Evolutionary conservation across 2,888 invertebrate genomes (phyloP).

Genomic region (Nephrotoma appendiculata): DNA sequence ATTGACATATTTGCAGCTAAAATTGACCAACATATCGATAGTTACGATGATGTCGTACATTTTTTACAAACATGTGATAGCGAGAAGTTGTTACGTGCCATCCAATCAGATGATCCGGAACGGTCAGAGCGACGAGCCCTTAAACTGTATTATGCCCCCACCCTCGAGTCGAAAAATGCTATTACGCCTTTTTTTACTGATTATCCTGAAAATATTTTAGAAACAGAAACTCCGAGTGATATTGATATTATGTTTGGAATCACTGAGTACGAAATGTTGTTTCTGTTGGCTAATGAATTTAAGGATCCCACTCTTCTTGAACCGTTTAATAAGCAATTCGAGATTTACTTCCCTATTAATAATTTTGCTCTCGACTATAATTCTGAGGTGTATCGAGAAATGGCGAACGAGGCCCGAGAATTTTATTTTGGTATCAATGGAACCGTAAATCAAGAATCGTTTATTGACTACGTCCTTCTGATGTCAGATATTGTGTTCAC

Average conservation of each 20-base stretch:
- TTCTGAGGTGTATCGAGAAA: not conserved
- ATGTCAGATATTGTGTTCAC: not conserved
- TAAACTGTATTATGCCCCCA: not conserved
- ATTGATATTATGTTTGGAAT: slow-evolving; percentile 1
- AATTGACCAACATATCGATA: not conserved
- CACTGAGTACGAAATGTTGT: slow-evolving; percentile 4
- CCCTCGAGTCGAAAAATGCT: not conserved
- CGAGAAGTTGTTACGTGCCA: not conserved
- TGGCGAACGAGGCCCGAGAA: not conserved
- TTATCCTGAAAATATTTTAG: not conserved
- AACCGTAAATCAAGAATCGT: not conserved
- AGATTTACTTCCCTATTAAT: not conserved
- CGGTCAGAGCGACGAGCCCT: not conserved
- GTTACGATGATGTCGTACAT: not conserved
- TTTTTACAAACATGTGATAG: not conserved
- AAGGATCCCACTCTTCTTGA: slow-evolving; percentile 5
- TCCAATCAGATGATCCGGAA: not conserved
- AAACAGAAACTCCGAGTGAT: not conserved
- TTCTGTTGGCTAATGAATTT: not conserved
- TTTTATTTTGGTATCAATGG: slow-evolving; percentile 5
- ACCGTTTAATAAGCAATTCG: slow-evolving; percentile 6
- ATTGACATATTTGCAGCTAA: not conserved
- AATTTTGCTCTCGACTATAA: not conserved
- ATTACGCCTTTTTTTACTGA: not conserved
- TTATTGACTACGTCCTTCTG: not conserved